Evolutionary conservation across 2,888 invertebrate genomes (phyloP), one percentile per base, ranked within the genome.

Genomic region (Acronicta psi): DNA sequence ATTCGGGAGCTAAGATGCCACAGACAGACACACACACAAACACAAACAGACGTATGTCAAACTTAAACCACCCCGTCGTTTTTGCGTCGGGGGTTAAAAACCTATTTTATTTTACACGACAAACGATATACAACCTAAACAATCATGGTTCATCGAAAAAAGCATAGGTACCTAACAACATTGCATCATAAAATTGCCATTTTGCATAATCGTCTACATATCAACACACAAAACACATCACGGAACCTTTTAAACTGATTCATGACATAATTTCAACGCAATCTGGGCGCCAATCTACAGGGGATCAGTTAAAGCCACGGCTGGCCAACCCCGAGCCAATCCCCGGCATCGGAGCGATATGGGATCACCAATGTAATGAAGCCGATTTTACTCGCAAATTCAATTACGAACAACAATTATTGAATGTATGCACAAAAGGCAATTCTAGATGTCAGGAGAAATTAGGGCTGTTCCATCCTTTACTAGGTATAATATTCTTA

Each of bases 221-320:
- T 29, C 29, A 44, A 29, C 29, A 23, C 41, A n/a, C 23, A n/a
- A 8, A 23, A 23, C 29, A 14, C 10, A 46, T 13, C 17, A 50
- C 42, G 60, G 52, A 64, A 47, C 42, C 40, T 52, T 69, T 58
- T 50, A 44, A 69, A 65, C 46, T 45, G 53, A 45, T 59, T 66
- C 55, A 59, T 54, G 34, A 43, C 44, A 58, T 60, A 61, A 73
- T 69, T 71, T 60, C n/a, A 47, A 47, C 46, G 43, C 66, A 60
- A 71, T 56, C 66, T 55, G 52, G 59, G 31, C 5, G 18, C 45
- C 54, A 72, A 72, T 72, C 67, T 70, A 59, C 61, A 66, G 43
- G 52, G 70, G 75, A 72, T 72, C 70, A 61, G 40, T 47, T 17
- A 31, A 17, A 69, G 52, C 47, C 13, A 56, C 49, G 71, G 61